Evolutionary conservation across 2,888 invertebrate species (phyloP), one percentile per base, ranked within the genome.

Genomic region (Siphonodentalium dalli): DNA sequence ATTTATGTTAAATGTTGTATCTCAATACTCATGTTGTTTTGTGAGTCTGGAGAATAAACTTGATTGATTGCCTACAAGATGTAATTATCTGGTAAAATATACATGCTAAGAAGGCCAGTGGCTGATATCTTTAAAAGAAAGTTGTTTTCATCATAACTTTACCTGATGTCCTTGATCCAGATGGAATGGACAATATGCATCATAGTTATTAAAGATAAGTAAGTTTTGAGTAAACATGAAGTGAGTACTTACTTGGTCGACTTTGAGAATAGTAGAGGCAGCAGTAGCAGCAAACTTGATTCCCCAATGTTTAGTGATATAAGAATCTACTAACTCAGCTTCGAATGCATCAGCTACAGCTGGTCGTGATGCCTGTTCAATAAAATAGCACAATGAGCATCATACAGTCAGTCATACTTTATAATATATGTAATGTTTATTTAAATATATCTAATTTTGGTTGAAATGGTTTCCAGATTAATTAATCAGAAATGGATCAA

Each of bases 281-380:
- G 95, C 94, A 58, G 90, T 88, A 0, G 93, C 91, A 0, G 98
- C 96, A 83, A 98, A 95, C 81, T 96, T 95, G 48, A 99, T 84
- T 3, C 89, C 97, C 95, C 97, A 98, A 76, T 88, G 86, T 82
- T 99, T 99, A 24, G 90, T 86, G 38, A 89, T 80, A 80, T 87
- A 96, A 53, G 93, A 85, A 85, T 82, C 82, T 40, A 75, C 49
- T 61, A 99, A 88, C 61, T 88, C 89, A 43, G 88, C 88, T 72
- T 90, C 88, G 9, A 87, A 85, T 0, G 90, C 88, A 82, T 98
- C 92, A 66, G 88, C 85, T 9, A 90, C 85, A 23, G 86, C 86
- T 31, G 87, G 86, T 61, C 85, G 87, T 68, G 89, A 90, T 4
- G 87, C 83, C 81, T 84, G 63, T 13, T 55, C 48, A 43, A 18